Conservation (phyloP, 2,113 vertebrate species). For the Trichechus manatus region DNA sequence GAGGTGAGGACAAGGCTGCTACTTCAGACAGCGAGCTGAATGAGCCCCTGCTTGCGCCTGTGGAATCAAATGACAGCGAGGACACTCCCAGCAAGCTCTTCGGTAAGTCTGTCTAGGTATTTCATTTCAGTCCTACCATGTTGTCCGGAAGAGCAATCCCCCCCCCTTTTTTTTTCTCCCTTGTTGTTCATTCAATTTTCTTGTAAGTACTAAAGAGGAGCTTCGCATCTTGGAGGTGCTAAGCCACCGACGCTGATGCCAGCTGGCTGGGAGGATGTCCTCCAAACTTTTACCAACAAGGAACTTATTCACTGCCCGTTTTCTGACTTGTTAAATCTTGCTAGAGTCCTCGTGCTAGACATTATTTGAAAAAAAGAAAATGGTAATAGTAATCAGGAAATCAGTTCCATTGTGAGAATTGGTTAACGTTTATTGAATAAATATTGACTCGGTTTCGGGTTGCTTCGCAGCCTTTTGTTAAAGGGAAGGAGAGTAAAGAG, state of each 20-base stretch:
- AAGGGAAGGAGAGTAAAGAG: slow-evolving; percentile 76
- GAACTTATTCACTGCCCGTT: slow-evolving; percentile 78
- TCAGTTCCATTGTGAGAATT: slow-evolving; percentile 62
- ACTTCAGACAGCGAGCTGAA: slow-evolving; percentile 97
- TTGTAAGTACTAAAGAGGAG: slow-evolving; percentile 69
- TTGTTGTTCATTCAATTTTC: slow-evolving; percentile 67
- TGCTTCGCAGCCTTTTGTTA: slow-evolving; percentile 74
- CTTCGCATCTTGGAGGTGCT: slow-evolving; percentile 55
- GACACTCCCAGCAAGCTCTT: slow-evolving; percentile 98
- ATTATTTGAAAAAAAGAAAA: slow-evolving; percentile 43
- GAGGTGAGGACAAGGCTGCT: slow-evolving; percentile 96
- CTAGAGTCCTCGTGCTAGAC: slow-evolving; percentile 10
- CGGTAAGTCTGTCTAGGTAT: slow-evolving; percentile 94
- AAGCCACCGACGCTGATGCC: slow-evolving; percentile 57
- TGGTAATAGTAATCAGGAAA: slow-evolving; percentile 55
- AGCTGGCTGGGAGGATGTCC: slow-evolving; percentile 65
- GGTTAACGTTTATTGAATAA: slow-evolving; percentile 71
- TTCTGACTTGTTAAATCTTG: slow-evolving; percentile 36
- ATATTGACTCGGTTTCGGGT: slow-evolving; percentile 59
- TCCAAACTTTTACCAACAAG: slow-evolving; percentile 84
- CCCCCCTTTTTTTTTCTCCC: background rate
- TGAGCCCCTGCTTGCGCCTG: slow-evolving; percentile 95
- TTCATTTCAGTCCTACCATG: slow-evolving; percentile 87
- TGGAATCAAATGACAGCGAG: slow-evolving; percentile 95
- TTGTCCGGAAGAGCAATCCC: slow-evolving; percentile 84